These are phyloP conservation scores for Shargacucullia verbasci DNA, from an alignment of 2,888 invertebrate genomes.

Conservation along the genomic window DNA sequence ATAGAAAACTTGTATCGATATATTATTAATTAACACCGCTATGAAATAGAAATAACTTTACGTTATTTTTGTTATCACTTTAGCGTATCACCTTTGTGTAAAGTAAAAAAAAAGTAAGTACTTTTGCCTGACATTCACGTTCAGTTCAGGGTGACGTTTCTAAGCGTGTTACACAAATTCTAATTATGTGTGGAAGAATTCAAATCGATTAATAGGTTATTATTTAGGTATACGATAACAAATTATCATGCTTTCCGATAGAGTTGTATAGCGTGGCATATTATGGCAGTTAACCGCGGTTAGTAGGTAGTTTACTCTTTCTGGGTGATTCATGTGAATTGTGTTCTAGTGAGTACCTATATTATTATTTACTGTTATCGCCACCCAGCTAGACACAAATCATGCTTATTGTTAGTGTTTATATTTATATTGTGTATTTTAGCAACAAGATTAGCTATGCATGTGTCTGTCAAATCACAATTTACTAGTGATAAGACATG, in stretches of 20 bases:
- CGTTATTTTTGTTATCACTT: constrained; percentile 30
- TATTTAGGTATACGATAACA: constrained; percentile 33
- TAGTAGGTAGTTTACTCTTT: constrained; percentile 5
- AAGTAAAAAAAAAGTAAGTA: constrained; percentile 58
- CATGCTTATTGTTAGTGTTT: constrained; percentile 16
- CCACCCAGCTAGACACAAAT: constrained; percentile 5
- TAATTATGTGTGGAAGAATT: constrained; percentile 40
- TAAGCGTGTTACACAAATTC: constrained; percentile 53
- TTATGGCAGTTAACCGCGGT: constrained; percentile 3
- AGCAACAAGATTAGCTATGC: constrained; percentile 1
- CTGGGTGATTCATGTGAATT: constrained; percentile 23
- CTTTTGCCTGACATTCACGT: constrained; percentile 57
- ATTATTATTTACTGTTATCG: constrained; percentile 30
- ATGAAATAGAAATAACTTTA: constrained; percentile 47
- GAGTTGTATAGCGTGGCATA: constrained; percentile 14
- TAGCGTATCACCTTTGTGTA: constrained; percentile 22
- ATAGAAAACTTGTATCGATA: constrained; percentile 36
- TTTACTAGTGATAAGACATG: not conserved
- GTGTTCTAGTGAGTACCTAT: constrained; percentile 19
- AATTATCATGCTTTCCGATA: constrained; percentile 15
- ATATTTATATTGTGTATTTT: constrained; percentile 10
- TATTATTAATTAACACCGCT: constrained; percentile 26
- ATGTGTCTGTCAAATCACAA: not conserved
- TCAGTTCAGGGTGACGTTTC: constrained; percentile 69
- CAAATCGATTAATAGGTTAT: constrained; percentile 45